Evolutionary conservation across 2,113 vertebrate species (phyloP), one percentile per base, ranked within the genome.

Genomic region (Mixornis gularis): DNA sequence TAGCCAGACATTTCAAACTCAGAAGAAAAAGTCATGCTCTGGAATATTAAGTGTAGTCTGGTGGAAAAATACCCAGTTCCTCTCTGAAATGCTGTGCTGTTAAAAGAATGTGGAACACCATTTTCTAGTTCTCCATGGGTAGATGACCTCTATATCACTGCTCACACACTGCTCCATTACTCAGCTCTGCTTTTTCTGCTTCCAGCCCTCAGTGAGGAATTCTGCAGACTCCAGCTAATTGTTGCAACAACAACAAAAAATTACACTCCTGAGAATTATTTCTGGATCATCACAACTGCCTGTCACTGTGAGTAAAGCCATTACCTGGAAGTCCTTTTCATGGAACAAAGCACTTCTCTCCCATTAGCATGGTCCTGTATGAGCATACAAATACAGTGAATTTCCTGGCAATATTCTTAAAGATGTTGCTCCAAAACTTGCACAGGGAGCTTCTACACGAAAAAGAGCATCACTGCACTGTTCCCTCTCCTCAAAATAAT

Each of bases 161-260:
- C 49, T 88, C 38, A 41, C 2, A 1, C 49, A 44, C 26, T 64
- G 52, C 82, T 86, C 46, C 79, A 62, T 82, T 87, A 89, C 63
- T 63, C 83, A 93, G 58, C 62, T 71, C 62, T 74, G 64, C 79
- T 81, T 60, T 79, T 72, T 62, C 72, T 74, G 52, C 34, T 65
- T 80, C 69, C 41, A 68, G 48, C 55, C 40, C 44, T 94, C 62
- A 34, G 32, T 3, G 3, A 91, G 73, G 20, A 73, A 43, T 58
- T 95, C 38, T 91, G 79, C 87, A 89, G 53, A 81, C 41, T 79
- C 34, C 40, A 64, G 85, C 52, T 94, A 95, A 86, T 84, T 81
- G 65, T 58, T 76, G 40, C 5, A 66, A 76, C 79, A 55, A 77
- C 32, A 51, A 10, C 19, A 51, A 52, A 58, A 29, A 24, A 53